Evolutionary conservation across 2,113 vertebrate genomes (phyloP), one percentile per base, ranked within the genome.

Genomic region (Trachemys scripta): DNA sequence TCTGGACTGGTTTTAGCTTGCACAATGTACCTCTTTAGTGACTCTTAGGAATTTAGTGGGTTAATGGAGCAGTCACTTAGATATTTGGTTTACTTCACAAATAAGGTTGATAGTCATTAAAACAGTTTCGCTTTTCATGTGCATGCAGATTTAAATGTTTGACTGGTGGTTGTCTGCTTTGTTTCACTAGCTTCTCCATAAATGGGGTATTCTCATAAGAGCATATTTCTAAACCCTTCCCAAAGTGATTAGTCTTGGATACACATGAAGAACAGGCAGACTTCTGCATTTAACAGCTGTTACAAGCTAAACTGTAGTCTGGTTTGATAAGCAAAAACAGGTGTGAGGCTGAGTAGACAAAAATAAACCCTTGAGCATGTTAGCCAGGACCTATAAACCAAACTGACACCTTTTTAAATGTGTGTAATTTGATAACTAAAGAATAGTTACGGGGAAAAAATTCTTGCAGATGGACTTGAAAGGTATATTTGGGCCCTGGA

Each of bases 321-420:
- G 79, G 88, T 54, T 94, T 95, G 97, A 98, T 97, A 96, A 97
- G 87, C 69, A 97, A 96, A 97, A 97, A 87, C 98, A 98, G 98
- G 98, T 98, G 97, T 96, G 88, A 79, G 91, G 29, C 88, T 78
- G 81, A 94, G 22, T 57, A 97, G 96, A 93, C 97, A 95, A 97
- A 97, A 98, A 98, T 98, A 98, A 97, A 96, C 76, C 65, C 80
- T 69, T 90, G 75, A 89, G 80, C 59, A 5, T 94, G 19, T 96
- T 92, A 95, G 94, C 91, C 76, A 90, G 93, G 80, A 94, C 96
- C 92, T 96, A 47, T 93, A 97, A 96, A 96, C 95, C 54, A 49
- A 17, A 62, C 72, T 94, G 97, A 85, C 94, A 96, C 92, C 29
- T 93, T 96, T 92, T 89, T 94, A 96, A 97, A 96, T 54, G 49